phyloP scores from a whole-genome alignment of 2,797 vertebrate genomes.

The Malurus leucopterus region DNA sequence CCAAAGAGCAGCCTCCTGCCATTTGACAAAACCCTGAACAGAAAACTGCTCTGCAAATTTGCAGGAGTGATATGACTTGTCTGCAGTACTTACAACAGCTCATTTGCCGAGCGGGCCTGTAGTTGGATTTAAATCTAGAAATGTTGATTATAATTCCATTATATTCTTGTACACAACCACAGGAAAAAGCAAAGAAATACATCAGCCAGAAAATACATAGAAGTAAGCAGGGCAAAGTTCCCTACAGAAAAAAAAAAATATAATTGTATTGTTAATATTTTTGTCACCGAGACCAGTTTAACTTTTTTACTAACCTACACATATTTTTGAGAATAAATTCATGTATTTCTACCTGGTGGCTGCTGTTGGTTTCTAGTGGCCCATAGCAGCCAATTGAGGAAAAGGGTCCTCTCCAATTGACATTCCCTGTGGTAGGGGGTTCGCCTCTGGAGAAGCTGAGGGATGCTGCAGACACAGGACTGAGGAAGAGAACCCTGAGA shows the following conservation, averaged over 20 bases:
- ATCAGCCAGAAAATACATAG: neutral
- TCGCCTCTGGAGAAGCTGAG: neutral
- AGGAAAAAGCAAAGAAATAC: neutral
- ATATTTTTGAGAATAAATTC: neutral
- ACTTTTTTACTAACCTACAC: neutral
- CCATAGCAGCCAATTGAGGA: neutral
- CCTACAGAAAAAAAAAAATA: too few relatives aligned
- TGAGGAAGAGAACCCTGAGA: neutral
- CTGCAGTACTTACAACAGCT: neutral
- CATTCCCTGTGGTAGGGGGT: neutral
- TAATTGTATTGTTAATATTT: neutral
- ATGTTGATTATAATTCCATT: neutral
- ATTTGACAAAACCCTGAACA: neutral
- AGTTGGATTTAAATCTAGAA: neutral
- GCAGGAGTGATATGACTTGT: neutral
- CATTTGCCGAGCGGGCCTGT: neutral
- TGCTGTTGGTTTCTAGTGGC: neutral
- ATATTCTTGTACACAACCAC: neutral
- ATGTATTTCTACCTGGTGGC: neutral
- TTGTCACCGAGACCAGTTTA: neutral
- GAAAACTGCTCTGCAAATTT: neutral
- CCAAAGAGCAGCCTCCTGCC: neutral
- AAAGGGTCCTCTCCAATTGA: neutral
- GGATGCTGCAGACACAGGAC: accelerated
- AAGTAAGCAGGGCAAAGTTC: neutral